phyloP scores from a whole-genome alignment of 2,888 invertebrate genomes.

The Metacarcinus magister region DNA sequence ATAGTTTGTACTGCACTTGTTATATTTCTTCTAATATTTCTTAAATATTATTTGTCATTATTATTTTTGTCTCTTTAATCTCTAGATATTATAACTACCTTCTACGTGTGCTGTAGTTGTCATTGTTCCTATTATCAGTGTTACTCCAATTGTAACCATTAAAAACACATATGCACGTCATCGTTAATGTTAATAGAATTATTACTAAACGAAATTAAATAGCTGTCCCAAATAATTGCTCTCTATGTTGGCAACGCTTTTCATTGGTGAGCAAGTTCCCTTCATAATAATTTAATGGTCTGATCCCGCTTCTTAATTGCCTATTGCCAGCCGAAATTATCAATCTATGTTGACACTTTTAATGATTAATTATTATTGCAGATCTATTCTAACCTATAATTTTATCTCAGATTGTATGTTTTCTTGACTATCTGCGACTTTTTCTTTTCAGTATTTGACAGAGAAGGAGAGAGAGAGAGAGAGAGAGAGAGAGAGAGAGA shows the following conservation, averaged over 20 bases:
- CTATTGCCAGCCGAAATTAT: not conserved
- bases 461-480: too few species aligned
- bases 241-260: constrained; percentile 32
- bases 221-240: not conserved
- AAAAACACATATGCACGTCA: not conserved
- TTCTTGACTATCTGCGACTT: not conserved
- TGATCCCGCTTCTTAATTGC: not conserved
- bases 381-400: not conserved
- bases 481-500: too few species aligned
- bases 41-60: not conserved
- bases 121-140: not conserved
- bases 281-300: not conserved
- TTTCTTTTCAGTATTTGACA: not conserved
- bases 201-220: not conserved
- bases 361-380: not conserved
- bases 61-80: not conserved
- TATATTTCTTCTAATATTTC: not conserved
- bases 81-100: not conserved
- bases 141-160: not conserved
- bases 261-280: not conserved
- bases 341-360: not conserved
- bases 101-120: not conserved
- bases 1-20: not conserved
- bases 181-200: not conserved
- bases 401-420: not conserved